Evolutionary conservation across 2,113 vertebrate species (phyloP).

Genomic region (Grallaria varia): DNA sequence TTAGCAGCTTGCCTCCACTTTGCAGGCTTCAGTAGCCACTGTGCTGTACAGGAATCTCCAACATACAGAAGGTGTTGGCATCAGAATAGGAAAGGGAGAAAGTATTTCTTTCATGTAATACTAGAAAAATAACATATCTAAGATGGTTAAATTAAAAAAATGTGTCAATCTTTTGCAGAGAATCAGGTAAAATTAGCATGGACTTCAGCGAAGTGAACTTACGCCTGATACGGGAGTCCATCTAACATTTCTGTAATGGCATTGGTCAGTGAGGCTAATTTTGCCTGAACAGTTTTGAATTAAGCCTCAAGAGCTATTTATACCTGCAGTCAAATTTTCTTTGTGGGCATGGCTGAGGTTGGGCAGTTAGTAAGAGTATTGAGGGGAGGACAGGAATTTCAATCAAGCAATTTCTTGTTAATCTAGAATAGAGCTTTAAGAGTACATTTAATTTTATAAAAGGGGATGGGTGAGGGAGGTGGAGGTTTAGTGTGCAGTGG

Average conservation of each 20-base stretch:
- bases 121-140: background rate
- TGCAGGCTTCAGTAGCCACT: background rate
- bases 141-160: background rate
- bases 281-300: background rate
- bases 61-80: background rate
- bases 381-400: background rate
- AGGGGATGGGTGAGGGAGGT: fast-evolving
- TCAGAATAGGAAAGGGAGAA: background rate
- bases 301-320: background rate
- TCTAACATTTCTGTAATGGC: background rate
- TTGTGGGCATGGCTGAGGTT: background rate
- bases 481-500: background rate
- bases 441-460: background rate
- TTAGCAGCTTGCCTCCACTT: background rate
- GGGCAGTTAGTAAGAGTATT: background rate
- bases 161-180: fast-evolving
- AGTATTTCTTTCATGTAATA: background rate
- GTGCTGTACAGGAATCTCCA: background rate
- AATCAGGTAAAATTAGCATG: background rate
- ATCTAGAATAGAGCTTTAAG: background rate
- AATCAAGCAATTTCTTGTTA: background rate
- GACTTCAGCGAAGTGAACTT: background rate
- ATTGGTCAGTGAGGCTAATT: background rate
- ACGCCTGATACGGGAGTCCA: background rate
- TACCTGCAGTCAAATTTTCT: background rate